These are phyloP conservation scores for Tichodroma muraria DNA, from an alignment of 2,113 vertebrate genomes.

Conservation along the genomic window DNA sequence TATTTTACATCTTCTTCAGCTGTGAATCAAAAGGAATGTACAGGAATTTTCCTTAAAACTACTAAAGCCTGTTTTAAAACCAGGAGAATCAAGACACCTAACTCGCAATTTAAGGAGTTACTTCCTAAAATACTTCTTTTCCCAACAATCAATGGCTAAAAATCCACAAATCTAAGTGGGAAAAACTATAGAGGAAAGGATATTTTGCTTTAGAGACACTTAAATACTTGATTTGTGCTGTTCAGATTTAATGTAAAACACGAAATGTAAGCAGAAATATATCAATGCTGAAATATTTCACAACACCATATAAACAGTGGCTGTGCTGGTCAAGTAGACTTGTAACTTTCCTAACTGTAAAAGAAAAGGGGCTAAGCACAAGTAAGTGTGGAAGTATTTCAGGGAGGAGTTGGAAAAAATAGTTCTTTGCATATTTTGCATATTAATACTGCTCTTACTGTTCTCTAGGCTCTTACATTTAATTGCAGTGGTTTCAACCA, in stretches of 20 bases:
- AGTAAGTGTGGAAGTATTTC: background rate
- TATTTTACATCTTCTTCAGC: background rate
- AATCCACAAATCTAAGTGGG: background rate
- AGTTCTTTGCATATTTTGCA: background rate
- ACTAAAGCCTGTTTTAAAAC: background rate
- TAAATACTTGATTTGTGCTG: background rate
- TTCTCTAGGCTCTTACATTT: slow-evolving; percentile 12
- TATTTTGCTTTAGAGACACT: background rate
- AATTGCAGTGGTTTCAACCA: slow-evolving; percentile 44
- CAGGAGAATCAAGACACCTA: background rate
- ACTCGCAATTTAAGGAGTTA: background rate
- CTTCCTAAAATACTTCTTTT: background rate
- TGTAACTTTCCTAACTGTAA: background rate
- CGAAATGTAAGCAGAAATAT: background rate
- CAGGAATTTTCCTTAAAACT: background rate
- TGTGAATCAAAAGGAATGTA: background rate
- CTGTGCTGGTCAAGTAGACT: background rate
- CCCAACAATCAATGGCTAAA: background rate
- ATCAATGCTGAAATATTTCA: background rate
- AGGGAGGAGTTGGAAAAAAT: background rate
- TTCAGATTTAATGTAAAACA: background rate
- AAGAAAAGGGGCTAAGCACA: background rate
- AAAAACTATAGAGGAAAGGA: background rate
- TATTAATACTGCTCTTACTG: slow-evolving; percentile 22
- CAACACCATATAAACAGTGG: background rate